phyloP scores from a whole-genome alignment of 2,113 vertebrate genomes.

The Daphoenositta chrysoptera region DNA sequence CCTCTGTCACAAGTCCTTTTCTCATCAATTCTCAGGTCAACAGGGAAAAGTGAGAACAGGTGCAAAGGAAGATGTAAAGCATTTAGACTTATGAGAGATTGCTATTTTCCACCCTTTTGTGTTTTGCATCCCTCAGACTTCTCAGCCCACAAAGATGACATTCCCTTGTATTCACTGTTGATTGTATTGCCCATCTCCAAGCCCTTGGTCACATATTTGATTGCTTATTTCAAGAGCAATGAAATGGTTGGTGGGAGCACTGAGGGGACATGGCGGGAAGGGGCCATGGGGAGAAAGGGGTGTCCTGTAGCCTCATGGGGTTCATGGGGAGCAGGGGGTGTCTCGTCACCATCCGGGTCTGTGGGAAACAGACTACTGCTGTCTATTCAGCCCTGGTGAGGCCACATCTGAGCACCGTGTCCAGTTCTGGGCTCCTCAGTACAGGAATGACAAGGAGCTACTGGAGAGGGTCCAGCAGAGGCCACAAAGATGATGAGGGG shows the following conservation, averaged over 20 bases:
- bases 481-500: neutral
- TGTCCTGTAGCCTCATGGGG: accelerated
- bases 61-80: neutral
- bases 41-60: neutral
- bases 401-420: neutral
- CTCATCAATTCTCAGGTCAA: neutral
- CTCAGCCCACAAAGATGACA: neutral
- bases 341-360: neutral
- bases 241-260: neutral
- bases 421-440: neutral
- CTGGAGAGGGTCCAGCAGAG: neutral
- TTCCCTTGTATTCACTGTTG: neutral
- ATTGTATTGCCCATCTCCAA: neutral
- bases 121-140: neutral
- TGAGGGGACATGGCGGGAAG: neutral
- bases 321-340: neutral
- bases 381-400: accelerated
- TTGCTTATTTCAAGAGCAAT: neutral
- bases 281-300: neutral
- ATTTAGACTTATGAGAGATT: neutral
- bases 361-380: neutral
- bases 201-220: neutral
- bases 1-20: neutral
- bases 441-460: neutral
- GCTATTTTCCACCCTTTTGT: neutral